phyloP scores from a whole-genome alignment of 1,140 invertebrate species.

The Harpegnathos saltator region DNA sequence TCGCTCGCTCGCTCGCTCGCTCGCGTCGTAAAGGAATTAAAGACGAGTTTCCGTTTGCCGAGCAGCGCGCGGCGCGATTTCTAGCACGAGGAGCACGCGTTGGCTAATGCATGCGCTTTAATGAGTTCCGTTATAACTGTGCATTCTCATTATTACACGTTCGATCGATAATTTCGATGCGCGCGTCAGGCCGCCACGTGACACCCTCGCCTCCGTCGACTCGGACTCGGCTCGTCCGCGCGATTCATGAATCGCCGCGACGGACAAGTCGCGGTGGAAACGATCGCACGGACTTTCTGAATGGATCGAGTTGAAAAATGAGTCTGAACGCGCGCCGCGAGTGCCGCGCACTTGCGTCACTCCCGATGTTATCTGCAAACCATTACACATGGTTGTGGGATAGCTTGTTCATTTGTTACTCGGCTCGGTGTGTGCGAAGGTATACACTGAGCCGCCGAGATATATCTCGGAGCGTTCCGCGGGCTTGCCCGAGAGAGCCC shows the following conservation, averaged over 20 bases:
- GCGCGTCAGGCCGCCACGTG: too few species aligned
- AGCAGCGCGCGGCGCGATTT: slow-evolving; percentile 34
- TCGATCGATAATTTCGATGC: too few species aligned
- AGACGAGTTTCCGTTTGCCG: slow-evolving; percentile 19
- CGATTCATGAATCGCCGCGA: slow-evolving; percentile 21
- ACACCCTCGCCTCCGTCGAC: neutral
- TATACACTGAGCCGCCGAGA: slow-evolving; percentile 22
- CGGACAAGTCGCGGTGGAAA: slow-evolving; percentile 10
- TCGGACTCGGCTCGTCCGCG: neutral
- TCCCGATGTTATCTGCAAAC: slow-evolving; percentile 38
- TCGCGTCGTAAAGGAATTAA: slow-evolving; percentile 16
- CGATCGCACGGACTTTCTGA: slow-evolving; percentile 33
- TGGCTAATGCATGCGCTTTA: neutral
- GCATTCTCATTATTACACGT: neutral
- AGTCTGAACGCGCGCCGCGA: slow-evolving; percentile 33
- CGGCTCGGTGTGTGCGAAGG: neutral
- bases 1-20: neutral
- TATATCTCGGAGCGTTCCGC: slow-evolving; percentile 4
- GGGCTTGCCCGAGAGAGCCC: slow-evolving; percentile 19
- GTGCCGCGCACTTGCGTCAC: slow-evolving; percentile 45
- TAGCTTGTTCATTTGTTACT: slow-evolving; percentile 45
- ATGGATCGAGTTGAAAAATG: slow-evolving; percentile 55
- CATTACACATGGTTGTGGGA: slow-evolving; percentile 52
- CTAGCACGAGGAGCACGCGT: slow-evolving; percentile 27
- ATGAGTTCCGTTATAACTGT: neutral